These are phyloP conservation scores for Acanthis flammea DNA, from an alignment of 2,797 vertebrate species.

Conservation along the genomic window DNA sequence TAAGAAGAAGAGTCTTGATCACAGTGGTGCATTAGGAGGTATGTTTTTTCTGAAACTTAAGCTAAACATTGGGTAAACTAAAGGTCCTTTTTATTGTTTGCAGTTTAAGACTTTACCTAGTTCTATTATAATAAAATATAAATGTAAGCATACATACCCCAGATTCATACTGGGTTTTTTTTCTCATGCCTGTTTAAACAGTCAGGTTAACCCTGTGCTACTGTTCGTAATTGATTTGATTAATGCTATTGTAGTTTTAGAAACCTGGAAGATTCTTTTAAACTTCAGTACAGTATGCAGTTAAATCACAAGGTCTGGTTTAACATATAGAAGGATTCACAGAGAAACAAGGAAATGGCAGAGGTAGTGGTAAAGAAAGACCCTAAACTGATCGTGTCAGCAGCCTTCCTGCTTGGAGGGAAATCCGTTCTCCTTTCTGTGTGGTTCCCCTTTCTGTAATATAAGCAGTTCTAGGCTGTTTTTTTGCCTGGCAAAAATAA, in stretches of 20 bases:
- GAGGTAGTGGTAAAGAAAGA: background rate
- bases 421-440: background rate
- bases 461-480: background rate
- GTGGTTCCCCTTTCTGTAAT: background rate
- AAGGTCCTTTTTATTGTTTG: background rate
- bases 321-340: background rate
- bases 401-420: background rate
- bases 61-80: background rate
- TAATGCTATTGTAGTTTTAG: background rate
- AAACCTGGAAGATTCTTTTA: background rate
- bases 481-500: background rate
- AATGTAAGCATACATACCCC: background rate
- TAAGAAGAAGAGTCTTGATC: slow-evolving; percentile 88
- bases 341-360: background rate
- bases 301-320: background rate
- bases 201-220: background rate
- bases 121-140: background rate
- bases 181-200: background rate
- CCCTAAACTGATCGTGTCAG: background rate
- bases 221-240: background rate
- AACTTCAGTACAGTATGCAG: background rate
- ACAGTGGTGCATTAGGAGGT: slow-evolving; percentile 90
- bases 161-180: background rate
- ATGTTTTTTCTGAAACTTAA: slow-evolving; percentile 24
- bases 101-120: background rate